Conservation (phyloP, 2,113 vertebrate genomes). For the Deroptyus accipitrinus region DNA sequence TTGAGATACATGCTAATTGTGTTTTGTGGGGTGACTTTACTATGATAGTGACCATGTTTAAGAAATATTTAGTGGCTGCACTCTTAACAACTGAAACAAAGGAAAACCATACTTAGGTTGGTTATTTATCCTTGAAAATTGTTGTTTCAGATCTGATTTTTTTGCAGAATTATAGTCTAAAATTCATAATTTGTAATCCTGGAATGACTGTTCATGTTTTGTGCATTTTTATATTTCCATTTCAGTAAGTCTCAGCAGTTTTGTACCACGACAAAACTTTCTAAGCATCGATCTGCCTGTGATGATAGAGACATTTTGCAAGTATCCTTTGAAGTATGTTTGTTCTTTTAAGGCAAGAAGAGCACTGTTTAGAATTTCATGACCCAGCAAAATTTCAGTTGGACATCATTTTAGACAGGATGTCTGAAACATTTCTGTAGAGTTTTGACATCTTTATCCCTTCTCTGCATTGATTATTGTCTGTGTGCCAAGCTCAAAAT, state of each 20-base stretch:
- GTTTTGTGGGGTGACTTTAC: neutral
- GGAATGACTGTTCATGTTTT: neutral
- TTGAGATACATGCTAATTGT: neutral
- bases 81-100: neutral
- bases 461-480: constrained; percentile 6
- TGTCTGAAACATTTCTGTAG: constrained; percentile 5
- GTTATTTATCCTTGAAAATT: neutral
- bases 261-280: constrained; percentile 90
- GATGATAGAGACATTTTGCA: constrained; percentile 95
- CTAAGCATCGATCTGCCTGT: constrained; percentile 91
- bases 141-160: neutral
- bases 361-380: neutral
- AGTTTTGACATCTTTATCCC: neutral
- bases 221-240: constrained; percentile 23
- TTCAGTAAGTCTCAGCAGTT: constrained; percentile 95
- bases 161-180: neutral
- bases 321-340: constrained; percentile 90
- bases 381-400: neutral
- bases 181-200: neutral
- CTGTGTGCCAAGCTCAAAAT: neutral
- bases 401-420: constrained; percentile 21
- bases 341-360: constrained; percentile 20
- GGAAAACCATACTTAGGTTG: neutral
- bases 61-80: neutral
- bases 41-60: neutral